Base-by-base conservation (phyloP, 2,113 vertebrate genomes). In the Alligator mississippiensis region DNA sequence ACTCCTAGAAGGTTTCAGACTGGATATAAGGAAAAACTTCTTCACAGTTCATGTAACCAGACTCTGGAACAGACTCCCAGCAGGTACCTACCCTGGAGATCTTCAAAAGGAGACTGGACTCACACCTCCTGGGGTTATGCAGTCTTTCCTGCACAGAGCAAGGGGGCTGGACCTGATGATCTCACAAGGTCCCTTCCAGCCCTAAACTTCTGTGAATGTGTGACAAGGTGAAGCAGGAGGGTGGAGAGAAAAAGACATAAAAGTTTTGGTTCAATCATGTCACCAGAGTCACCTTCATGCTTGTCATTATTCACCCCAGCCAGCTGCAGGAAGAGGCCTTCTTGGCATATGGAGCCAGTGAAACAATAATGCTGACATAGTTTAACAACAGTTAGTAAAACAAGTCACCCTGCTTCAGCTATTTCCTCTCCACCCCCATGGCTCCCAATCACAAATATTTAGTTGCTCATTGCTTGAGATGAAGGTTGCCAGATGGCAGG, bases 401-500 rank as follows among this genome's bases (percentile, higher is more conserved):
- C 77, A 87, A 90, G 10, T 89, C 75, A 90, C 27, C 85, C 87
- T 93, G 85, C 84, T 94, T 77, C 30, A 55, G 59, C 28, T 55
- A 87, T 80, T 93, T 68, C 77, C 78, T 59, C 85, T 76, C 84
- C 85, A 55, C 27, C 93, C 91, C 82, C 60, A 79, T 92, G 94
- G 86, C 95, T 89, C 92, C 85, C 81, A 79, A 87, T 75, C 89
- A 93, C 94, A 77, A 79, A 88, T 57, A 7, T 82, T 87, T 80
- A 92, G 82, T 85, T 89, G 30, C 55, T 87, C 79, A 5, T 64
- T 90, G 55, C 27, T 87, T 88, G 87, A 89, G 97, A 98, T 97
- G 95, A 94, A 97, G 98, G 98, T 95, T 97, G 97, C 97, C 98
- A 98, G 97, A 97, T 98, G 98, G 98, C 84, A 66, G 0, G 0